Evolutionary conservation across 1,140 invertebrate species (phyloP), one percentile per base, ranked within the genome.

Genomic region (Galleria mellonella): DNA sequence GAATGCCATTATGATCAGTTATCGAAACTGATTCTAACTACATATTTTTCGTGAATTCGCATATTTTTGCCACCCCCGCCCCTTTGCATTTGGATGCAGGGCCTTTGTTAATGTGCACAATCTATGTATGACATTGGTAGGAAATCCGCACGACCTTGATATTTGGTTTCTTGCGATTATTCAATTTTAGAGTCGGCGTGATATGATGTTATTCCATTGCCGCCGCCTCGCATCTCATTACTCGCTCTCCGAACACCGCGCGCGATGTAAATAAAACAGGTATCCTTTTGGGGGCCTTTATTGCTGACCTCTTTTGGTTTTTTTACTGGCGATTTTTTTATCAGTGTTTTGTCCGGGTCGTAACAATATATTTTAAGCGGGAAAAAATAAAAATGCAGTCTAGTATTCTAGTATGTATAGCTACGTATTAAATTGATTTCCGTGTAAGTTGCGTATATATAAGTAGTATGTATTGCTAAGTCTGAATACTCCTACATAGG

Each of bases 141-240:
- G 74, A 87, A 85, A 83, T 84, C 72, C 77, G 77, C 76, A 74
- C 83, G 84, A 87, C 84, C 84, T 87, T 87, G 84, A 74, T 78
- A 77, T 84, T 73, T 83, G 55, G 68, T 83, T 82, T 86, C 65
- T 83, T 75, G 68, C 69, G 66, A 79, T 79, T 73, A 76, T 82
- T 81, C 59, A 74, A 71, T 74, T 81, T 69, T 70, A 44, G 48
- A 82, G 49, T 52, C 58, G 65, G 64, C 59, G 61, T 66, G 68
- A 63, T 70, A 59, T 67, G 64, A 75, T 76, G 62, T 76, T 72
- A 62, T 67, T 81, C 65, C 77, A 84, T 60, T 67, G 81, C 54
- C 49, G 65, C 61, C 49, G 60, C 56, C 63, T 76, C 68, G 71
- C 75, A 70, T 68, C 61, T 72, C 53, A 51, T 64, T 75, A 67